A percentile compares a stretch with the other conserved stretches of the same genome.
These are phyloP conservation scores for Abrostola triplasia DNA, from an alignment of 2,888 invertebrate genomes.

Conservation along the genomic window DNA sequence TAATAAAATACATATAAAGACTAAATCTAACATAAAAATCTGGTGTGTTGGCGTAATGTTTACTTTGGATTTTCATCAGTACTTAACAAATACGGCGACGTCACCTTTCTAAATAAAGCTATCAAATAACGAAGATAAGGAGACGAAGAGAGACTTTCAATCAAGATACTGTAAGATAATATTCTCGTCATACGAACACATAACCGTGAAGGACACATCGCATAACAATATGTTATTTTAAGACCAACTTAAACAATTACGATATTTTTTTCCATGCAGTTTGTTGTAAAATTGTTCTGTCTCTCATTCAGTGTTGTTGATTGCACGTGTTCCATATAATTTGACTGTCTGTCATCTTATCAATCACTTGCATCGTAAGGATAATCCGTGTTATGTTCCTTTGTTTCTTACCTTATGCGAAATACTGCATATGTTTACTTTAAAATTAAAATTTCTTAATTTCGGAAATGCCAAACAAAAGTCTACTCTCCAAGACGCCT, in stretches of 20 bases:
- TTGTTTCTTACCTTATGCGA: too few relatives aligned
- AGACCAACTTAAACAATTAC: background rate
- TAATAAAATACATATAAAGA: background rate
- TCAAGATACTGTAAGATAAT: slow-evolving; percentile 71
- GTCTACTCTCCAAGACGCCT: too few relatives aligned
- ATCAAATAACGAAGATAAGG: slow-evolving; percentile 55
- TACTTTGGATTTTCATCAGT: background rate
- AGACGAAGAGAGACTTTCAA: slow-evolving; percentile 65
- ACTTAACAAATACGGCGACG: slow-evolving; percentile 20
- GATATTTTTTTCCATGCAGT: too few relatives aligned
- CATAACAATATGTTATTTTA: slow-evolving; percentile 7
- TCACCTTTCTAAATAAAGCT: slow-evolving; percentile 36
- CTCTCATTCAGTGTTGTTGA: too few relatives aligned
- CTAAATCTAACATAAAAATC: background rate
- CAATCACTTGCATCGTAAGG: too few relatives aligned
- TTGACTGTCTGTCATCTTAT: too few relatives aligned
- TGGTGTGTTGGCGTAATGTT: background rate
- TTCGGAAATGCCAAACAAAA: too few relatives aligned
- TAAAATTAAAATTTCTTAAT: too few relatives aligned
- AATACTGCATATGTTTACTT: too few relatives aligned
- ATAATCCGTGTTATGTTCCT: too few relatives aligned
- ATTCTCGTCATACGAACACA: slow-evolving; percentile 57
- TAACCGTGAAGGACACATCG: slow-evolving; percentile 58
- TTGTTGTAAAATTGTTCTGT: too few relatives aligned
- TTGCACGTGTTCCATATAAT: too few relatives aligned